A percentile compares a stretch with the other conserved stretches of the same genome.
Evolutionary conservation across 2,113 vertebrate genomes (phyloP).

Genomic region (Potamarius usumacintae): DNA sequence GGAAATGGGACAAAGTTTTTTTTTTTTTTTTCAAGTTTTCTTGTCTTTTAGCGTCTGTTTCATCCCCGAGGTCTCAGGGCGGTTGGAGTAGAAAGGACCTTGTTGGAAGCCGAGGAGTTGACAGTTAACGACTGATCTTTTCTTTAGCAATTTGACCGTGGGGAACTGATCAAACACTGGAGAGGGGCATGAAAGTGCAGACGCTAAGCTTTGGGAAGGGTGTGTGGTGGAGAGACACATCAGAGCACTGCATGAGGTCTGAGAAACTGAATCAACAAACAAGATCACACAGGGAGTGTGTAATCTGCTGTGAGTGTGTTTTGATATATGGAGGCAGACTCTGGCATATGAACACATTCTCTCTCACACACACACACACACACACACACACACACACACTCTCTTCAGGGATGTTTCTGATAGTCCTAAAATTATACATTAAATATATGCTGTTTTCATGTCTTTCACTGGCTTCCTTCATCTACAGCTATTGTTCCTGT

Average conservation of each 20-base stretch:
- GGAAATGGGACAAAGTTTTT: neutral
- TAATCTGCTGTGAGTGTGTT: conserved; percentile 8
- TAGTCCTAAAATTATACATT: neutral
- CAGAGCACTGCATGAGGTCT: neutral
- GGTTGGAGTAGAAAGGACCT: neutral
- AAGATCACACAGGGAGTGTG: conserved; percentile 8
- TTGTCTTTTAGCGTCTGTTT: neutral
- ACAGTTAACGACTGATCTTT: conserved; percentile 12
- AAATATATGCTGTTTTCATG: neutral
- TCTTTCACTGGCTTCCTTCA: too few species aligned
- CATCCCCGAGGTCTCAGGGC: neutral
- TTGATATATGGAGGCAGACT: conserved; percentile 1
- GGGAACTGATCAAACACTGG: conserved; percentile 23
- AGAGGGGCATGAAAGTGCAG: conserved; percentile 23
- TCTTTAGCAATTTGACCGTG: neutral
- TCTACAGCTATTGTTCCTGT: neutral
- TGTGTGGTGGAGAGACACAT: neutral
- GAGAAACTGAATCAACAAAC: conserved; percentile 23
- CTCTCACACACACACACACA: neutral
- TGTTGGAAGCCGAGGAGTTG: neutral
- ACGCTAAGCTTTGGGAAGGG: conserved; percentile 9
- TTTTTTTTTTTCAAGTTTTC: neutral
- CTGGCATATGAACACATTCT: neutral
- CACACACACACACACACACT: conserved; percentile 1
- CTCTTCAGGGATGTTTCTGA: neutral